Evolutionary conservation across 2,113 vertebrate genomes (phyloP).

Genomic region (Macroglossus sobrinus): DNA sequence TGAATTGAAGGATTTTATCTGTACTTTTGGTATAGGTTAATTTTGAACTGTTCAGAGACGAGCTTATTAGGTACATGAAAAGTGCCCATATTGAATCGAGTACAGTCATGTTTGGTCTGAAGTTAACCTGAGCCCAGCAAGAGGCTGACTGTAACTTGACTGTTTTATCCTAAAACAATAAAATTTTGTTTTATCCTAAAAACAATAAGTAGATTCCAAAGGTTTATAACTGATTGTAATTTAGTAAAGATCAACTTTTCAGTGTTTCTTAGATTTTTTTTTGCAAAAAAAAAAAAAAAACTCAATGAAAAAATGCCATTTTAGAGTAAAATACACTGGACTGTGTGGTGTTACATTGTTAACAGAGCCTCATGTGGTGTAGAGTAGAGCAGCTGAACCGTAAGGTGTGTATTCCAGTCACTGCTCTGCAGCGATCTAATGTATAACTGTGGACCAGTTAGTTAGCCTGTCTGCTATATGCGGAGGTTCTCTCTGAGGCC

Average conservation of each 20-base stretch:
- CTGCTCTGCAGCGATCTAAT: fast-evolving
- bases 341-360: neutral
- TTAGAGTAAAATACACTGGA: neutral
- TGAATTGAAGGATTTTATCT: neutral
- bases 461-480: neutral
- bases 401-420: too few relatives aligned
- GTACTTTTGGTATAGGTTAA: neutral
- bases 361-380: too few relatives aligned
- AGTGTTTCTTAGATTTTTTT: neutral
- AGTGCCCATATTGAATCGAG: neutral
- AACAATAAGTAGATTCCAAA: neutral
- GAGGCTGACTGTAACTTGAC: neutral
- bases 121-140: neutral
- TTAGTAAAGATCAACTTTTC: neutral
- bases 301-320: neutral
- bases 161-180: too few relatives aligned
- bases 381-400: neutral
- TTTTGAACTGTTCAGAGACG: neutral
- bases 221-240: neutral
- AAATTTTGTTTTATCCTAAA: neutral
- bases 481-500: neutral
- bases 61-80: neutral
- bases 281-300: too few relatives aligned
- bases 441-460: neutral
- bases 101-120: neutral